Conservation (phyloP, 2,113 vertebrate genomes). For the Edolisoma coerulescens region DNA sequence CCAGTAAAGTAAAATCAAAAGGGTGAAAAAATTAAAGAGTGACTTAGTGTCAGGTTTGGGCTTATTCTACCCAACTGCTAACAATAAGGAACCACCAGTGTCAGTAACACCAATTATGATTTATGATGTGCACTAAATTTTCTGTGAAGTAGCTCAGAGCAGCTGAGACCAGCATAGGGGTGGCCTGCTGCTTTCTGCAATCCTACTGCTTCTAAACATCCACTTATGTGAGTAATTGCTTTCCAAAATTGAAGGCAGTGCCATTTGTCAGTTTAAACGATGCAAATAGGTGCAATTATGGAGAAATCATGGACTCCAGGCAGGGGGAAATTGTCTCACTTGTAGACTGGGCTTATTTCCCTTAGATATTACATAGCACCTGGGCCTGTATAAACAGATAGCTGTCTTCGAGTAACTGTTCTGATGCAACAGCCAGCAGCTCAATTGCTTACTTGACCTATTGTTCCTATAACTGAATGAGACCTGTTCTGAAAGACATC, state of each 20-base stretch:
- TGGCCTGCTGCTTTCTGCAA: neutral
- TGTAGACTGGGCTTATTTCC: neutral
- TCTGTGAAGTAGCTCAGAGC: neutral
- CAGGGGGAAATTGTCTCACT: neutral
- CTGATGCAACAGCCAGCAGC: neutral
- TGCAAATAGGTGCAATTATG: neutral
- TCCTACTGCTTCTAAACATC: neutral
- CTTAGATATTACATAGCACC: neutral
- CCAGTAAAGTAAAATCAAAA: neutral
- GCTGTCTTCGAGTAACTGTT: neutral
- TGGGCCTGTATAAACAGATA: neutral
- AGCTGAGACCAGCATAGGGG: fast-evolving
- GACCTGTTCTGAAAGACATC: neutral
- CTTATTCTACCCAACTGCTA: neutral
- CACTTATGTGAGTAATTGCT: fast-evolving
- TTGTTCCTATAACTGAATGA: neutral
- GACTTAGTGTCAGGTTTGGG: neutral
- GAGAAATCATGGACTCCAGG: neutral
- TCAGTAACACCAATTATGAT: neutral
- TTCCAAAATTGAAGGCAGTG: neutral
- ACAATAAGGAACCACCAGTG: neutral
- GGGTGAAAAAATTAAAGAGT: neutral
- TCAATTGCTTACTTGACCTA: neutral
- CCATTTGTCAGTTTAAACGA: neutral
- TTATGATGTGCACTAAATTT: fast-evolving